phyloP scores from a whole-genome alignment of 2,113 vertebrate genomes.

The Labeo rohita region DNA sequence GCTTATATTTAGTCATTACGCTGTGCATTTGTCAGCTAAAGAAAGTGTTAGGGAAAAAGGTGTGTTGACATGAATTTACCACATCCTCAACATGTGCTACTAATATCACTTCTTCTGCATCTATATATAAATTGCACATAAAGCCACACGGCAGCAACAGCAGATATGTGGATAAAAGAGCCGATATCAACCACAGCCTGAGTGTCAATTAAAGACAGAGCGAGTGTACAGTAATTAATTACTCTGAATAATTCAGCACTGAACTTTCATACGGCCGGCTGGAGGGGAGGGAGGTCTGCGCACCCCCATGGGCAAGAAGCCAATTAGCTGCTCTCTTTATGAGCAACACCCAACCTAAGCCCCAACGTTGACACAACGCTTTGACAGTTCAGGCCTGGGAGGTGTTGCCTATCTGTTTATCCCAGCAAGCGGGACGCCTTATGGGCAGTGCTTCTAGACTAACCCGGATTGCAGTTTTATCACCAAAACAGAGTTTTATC shows the following conservation, averaged over 20 bases:
- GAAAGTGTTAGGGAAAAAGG: neutral
- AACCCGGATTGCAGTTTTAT: neutral
- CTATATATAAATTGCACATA: slow-evolving; percentile 23
- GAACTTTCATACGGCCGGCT: slow-evolving; percentile 77
- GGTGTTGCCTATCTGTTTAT: slow-evolving; percentile 45
- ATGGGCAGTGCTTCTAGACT: neutral
- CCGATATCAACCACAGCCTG: slow-evolving; percentile 50
- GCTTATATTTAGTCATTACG: neutral
- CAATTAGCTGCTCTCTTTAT: slow-evolving; percentile 73
- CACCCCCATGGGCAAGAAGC: slow-evolving; percentile 68
- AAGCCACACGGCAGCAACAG: neutral
- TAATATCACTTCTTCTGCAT: neutral
- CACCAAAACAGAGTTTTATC: neutral
- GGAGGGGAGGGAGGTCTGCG: slow-evolving; percentile 30
- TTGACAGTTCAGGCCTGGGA: slow-evolving; percentile 59
- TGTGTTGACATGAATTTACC: neutral
- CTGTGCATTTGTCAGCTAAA: neutral
- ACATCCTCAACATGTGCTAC: neutral
- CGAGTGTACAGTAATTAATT: slow-evolving; percentile 72
- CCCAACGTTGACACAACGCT: slow-evolving; percentile 53
- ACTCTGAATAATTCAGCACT: slow-evolving; percentile 80
- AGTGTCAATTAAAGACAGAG: slow-evolving; percentile 68
- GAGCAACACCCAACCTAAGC: slow-evolving; percentile 59
- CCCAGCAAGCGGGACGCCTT: slow-evolving; percentile 13
- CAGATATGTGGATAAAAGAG: slow-evolving; percentile 42